These are phyloP conservation scores for Stylophora pistillata DNA, from an alignment of 64 coral and sea anemone genomes.

Conservation along the genomic window DNA sequence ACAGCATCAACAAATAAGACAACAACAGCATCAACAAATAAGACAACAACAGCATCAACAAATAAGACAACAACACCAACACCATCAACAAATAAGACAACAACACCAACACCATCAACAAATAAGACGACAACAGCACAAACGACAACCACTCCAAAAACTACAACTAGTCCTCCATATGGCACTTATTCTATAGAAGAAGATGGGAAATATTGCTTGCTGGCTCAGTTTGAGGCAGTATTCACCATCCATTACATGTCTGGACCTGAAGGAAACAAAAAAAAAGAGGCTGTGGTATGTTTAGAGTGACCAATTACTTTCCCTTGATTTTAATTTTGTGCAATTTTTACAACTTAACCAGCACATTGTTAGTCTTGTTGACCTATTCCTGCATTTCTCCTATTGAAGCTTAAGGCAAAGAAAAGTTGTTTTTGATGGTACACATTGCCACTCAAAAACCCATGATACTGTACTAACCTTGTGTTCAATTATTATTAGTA, in stretches of 20 bases:
- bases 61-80: background rate
- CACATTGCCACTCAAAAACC: too few relatives aligned
- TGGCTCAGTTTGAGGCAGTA: conserved; percentile 19
- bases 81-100: background rate
- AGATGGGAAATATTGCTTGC: conserved; percentile 4
- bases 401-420: too few relatives aligned
- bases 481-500: too few relatives aligned
- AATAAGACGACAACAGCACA: background rate
- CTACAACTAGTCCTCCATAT: background rate
- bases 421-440: too few relatives aligned
- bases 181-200: conserved; percentile 18
- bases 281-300: background rate
- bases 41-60: background rate
- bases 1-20: background rate
- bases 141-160: background rate
- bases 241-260: conserved; percentile 19
- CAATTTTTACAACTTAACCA: too few relatives aligned
- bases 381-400: too few relatives aligned
- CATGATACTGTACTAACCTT: too few relatives aligned
- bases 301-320: background rate
- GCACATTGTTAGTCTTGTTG: too few relatives aligned
- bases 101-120: background rate
- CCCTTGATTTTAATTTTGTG: background rate
- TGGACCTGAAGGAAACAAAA: background rate
- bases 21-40: background rate